Conservation (phyloP, 2,113 vertebrate genomes). For the Arenaria interpres region DNA sequence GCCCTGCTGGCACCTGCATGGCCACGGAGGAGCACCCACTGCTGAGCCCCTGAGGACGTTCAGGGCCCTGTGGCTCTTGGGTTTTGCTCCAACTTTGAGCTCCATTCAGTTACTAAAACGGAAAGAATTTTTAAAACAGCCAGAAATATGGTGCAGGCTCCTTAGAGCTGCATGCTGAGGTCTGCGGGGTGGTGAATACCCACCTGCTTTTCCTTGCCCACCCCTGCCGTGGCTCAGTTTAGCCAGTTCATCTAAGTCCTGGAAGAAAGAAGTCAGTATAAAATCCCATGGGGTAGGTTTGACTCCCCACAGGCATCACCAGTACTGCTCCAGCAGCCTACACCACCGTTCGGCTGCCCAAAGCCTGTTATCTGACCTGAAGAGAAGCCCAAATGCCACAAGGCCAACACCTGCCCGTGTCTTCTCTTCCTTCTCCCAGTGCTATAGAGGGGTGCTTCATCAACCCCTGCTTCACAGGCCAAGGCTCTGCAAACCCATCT, state of each 20-base stretch:
- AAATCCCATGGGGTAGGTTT: neutral
- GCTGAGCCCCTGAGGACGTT: neutral
- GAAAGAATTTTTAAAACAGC: neutral
- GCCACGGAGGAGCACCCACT: neutral
- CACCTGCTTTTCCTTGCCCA: neutral
- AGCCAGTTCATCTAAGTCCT: neutral
- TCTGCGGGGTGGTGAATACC: neutral
- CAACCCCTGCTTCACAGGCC: neutral
- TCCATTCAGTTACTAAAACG: neutral
- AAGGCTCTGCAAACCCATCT: neutral
- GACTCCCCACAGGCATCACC: neutral
- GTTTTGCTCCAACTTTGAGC: neutral
- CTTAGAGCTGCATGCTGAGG: neutral
- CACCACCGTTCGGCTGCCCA: neutral
- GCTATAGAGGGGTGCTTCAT: neutral
- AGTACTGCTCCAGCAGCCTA: neutral
- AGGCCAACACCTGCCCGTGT: neutral
- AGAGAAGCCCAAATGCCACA: neutral
- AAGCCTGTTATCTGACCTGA: rapidly evolving
- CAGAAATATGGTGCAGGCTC: neutral
- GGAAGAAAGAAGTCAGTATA: neutral
- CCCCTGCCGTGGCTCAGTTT: neutral
- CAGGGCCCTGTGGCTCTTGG: neutral
- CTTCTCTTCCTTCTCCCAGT: neutral
- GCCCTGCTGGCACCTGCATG: neutral